Base-by-base conservation (phyloP, 2,797 vertebrate genomes). In the Danio kyathit region DNA sequence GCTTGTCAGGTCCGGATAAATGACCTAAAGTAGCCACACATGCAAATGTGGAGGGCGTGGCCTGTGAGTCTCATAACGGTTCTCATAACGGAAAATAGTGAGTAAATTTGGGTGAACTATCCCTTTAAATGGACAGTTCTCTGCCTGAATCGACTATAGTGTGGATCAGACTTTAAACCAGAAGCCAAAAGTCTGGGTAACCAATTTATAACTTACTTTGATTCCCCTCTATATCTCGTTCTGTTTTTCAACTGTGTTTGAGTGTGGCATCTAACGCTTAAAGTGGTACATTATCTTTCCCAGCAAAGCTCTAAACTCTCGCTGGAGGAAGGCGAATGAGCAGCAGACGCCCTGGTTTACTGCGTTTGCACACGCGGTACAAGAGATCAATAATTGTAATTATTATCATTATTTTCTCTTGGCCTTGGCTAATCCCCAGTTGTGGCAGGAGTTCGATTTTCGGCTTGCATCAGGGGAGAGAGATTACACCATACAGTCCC, bases 311-410 rank as follows among this genome's bases (percentile, higher is more conserved):
- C 7, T 1, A 51, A 21, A 19, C 38, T 54, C 57, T 52, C 17
- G 52, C 29, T 44, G 38, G 7, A 52, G 12, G 64, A 52, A 59
- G 19, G 29, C 12, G 52, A 21, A 29, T 13, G 38, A 7, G 11
- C 61, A 73, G 67, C 52, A 52, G 10, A 44, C 7, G 48, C 49
- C 52, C 66, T 49, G 46, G 12, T 76, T 84, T 64, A 81, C 41
- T 70, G 56, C 21, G 21, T 87, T 83, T 84, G 80, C 46, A 75
- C 54, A 66, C 70, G 76, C 63, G 74, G 57, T 74, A 83, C 69
- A 79, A n/a, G 11, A 44, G 65, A 84, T 86, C 86, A 80, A 83
- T 86, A 84, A 69, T 85, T 78, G 64, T 76, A 76, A 83, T 84
- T 75, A 80, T 86, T 76, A 81, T 67, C 72, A 82, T 82, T 79